Evolutionary conservation across 1,140 invertebrate genomes (phyloP), one percentile per base, ranked within the genome.

Genomic region (Marisa cornuarietis): DNA sequence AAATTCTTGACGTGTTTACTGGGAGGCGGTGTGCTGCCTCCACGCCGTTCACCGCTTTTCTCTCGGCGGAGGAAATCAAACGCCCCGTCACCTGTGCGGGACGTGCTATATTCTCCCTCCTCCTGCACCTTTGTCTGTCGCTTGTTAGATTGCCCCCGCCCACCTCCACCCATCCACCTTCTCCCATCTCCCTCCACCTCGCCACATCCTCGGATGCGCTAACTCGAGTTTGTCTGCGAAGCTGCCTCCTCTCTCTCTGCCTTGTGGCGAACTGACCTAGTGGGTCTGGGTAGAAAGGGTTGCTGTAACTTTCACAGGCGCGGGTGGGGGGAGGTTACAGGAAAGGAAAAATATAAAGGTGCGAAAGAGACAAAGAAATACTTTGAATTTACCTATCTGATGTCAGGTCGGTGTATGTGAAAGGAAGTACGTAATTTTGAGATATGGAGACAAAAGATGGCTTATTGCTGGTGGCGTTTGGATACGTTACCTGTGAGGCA

Each of bases 141-240:
- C 66, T 68, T 22, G n/a, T 11, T 22, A 24, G n/a, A 1, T 68
- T 52, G 31, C 72, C 51, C 74, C 31, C 74, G 10, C 65, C 9
- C 52, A 58, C 71, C 71, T 72, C n/a, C n/a, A n/a, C n/a, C n/a
- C n/a, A n/a, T n/a, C n/a, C 52, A 58, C 71, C 71, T 72, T 1
- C 71, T 71, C 6, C 58, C 71, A 69, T 79, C 71, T 79, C 78
- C 74, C 69, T 79, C 78, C 69, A 42, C 54, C 79, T 76, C 62
- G 54, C 72, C 65, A 16, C 20, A 14, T 69, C 68, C 24, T 52
- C 8, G 58, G 42, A 20, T 42, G 31, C 31, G 31, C 31, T 6
- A 42, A 42, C 31, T 6, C 31, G 31, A 42, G 31, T 42, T 42
- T 42, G 31, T 6, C 31, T 42, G 31, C 3, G 6, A 42, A 6